phyloP scores from a whole-genome alignment of 2,888 invertebrate genomes.

The Dusona sp. region DNA sequence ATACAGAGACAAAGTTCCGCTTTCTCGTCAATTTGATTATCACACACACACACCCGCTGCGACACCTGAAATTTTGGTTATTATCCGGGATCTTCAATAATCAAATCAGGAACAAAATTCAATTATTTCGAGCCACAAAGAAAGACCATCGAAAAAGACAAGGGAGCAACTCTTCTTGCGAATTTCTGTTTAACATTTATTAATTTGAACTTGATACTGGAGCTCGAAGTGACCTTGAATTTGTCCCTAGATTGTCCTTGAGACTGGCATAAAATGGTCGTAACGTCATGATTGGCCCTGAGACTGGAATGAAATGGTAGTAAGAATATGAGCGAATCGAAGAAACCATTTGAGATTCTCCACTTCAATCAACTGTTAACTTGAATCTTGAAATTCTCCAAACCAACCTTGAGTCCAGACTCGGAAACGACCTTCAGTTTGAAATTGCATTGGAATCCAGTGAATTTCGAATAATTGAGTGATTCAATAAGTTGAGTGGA shows the following conservation, averaged over 20 bases:
- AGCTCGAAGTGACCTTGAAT: background rate
- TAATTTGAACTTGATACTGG: background rate
- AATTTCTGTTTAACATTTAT: background rate
- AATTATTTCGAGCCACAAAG: background rate
- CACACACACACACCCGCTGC: background rate
- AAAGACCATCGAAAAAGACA: background rate
- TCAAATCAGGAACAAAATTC: background rate
- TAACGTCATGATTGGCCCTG: too few relatives aligned
- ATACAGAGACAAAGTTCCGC: background rate
- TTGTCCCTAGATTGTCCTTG: background rate
- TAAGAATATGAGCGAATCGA: background rate
- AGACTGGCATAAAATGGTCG: background rate
- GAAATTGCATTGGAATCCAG: background rate
- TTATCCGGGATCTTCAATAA: background rate
- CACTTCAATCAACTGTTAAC: background rate
- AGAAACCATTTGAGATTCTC: background rate
- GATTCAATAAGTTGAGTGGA: background rate
- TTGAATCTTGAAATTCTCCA: background rate
- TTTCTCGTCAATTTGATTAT: constrained; percentile 12
- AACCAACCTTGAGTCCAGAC: background rate
- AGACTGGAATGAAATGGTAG: background rate
- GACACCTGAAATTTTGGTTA: background rate
- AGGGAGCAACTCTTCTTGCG: background rate
- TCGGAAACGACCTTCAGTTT: background rate
- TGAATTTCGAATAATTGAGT: background rate